A percentile compares a stretch with the other conserved stretches of the same genome.
These are phyloP conservation scores for Lamprologus ornatipinnis DNA, from an alignment of 2,113 vertebrate genomes.

Conservation along the genomic window DNA sequence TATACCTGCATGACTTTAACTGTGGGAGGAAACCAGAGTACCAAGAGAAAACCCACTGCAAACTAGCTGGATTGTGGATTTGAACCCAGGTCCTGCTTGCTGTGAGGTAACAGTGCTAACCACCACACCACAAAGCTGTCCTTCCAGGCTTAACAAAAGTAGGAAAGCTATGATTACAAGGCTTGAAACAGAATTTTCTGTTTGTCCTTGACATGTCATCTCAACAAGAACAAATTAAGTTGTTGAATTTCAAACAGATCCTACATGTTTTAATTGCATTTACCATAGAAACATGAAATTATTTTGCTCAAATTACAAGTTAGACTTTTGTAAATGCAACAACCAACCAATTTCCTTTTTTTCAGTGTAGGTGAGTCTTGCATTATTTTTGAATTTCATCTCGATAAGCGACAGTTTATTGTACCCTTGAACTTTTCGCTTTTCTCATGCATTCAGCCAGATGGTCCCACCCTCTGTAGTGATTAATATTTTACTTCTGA, in stretches of 20 bases:
- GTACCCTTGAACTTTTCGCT: slow-evolving; percentile 4
- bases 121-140: not conserved
- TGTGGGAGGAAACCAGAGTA: not conserved
- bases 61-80: not conserved
- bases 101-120: not conserved
- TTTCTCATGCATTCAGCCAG: slow-evolving; percentile 41
- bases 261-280: not conserved
- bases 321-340: not conserved
- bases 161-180: not conserved
- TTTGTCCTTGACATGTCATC: not conserved
- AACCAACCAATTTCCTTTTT: not conserved
- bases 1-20: not conserved
- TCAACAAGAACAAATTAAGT: not conserved
- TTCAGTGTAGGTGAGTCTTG: not conserved
- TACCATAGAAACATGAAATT: not conserved
- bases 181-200: not conserved
- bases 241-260: not conserved
- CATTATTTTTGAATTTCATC: not conserved
- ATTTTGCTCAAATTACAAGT: not conserved
- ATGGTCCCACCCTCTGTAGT: slow-evolving; percentile 33
- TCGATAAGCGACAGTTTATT: not conserved
- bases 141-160: not conserved
- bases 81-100: not conserved
- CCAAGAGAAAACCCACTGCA: not conserved
- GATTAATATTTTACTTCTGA: slow-evolving; percentile 67